Conservation (phyloP, 2,797 vertebrate genomes). For the Okamejei kenojei region DNA sequence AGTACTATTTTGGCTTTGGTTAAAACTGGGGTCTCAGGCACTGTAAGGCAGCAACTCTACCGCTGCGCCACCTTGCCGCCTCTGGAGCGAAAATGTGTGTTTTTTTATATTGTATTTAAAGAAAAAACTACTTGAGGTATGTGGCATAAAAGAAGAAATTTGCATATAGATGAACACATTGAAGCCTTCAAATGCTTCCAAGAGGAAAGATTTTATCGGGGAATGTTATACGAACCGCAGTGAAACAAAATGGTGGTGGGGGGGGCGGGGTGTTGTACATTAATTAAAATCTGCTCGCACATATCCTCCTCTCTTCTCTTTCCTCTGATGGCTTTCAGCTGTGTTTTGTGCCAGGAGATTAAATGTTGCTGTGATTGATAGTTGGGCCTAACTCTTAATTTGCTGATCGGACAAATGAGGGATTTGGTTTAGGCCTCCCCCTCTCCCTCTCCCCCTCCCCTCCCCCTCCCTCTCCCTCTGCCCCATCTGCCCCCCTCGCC, state of each 20-base stretch:
- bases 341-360: not conserved
- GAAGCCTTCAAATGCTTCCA: not conserved
- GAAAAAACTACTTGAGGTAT: not conserved
- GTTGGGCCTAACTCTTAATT: conserved; percentile 10
- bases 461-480: fast-evolving
- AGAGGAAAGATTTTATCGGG: conserved; percentile 24
- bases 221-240: not conserved
- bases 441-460: no score
- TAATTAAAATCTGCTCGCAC: conserved; percentile 26
- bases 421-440: not conserved
- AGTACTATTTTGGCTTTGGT: no score
- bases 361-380: conserved; percentile 32
- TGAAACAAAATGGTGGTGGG: conserved; percentile 29
- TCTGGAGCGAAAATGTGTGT: not conserved
- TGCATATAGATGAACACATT: conserved; percentile 15
- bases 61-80: no score
- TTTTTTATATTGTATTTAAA: not conserved
- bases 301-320: not conserved
- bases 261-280: not conserved
- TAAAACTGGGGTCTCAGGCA: no score
- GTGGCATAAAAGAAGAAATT: not conserved
- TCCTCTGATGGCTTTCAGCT: conserved; percentile 29
- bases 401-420: conserved; percentile 21
- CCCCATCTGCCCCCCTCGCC: no score
- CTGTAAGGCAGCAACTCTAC: no score